phyloP scores from a whole-genome alignment of 2,797 vertebrate genomes.

The Sebastes jordani region DNA sequence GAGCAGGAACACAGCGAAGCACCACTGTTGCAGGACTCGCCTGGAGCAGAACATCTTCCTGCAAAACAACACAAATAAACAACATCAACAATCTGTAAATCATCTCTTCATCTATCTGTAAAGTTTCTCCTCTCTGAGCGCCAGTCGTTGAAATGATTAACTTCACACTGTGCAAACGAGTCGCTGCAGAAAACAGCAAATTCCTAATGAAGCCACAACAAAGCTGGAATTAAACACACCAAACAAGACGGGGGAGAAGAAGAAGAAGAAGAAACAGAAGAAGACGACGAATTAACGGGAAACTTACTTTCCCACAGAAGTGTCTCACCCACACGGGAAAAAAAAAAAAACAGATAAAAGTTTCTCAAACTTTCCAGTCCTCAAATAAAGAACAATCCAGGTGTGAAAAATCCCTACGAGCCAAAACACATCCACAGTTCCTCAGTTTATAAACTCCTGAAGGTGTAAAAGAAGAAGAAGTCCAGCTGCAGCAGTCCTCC shows the following conservation, averaged over 20 bases:
- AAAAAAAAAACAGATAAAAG: background rate
- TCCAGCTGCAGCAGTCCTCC: slow-evolving; percentile 35
- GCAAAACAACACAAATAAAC: slow-evolving; percentile 18
- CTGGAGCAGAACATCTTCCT: slow-evolving; percentile 84
- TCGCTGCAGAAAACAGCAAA: slow-evolving; percentile 27
- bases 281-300: background rate
- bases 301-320: slow-evolving; percentile 68
- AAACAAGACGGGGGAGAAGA: background rate
- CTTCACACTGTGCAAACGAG: slow-evolving; percentile 8
- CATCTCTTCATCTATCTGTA: no score
- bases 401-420: slow-evolving; percentile 34
- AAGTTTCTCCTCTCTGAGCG: no score
- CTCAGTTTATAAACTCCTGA: slow-evolving; percentile 17
- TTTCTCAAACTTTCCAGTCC: slow-evolving; percentile 56
- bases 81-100: background rate
- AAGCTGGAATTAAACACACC: slow-evolving; percentile 10
- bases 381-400: slow-evolving; percentile 55
- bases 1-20: slow-evolving; percentile 90
- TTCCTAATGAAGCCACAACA: slow-evolving; percentile 57
- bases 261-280: background rate
- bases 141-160: no score
- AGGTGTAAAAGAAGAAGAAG: slow-evolving; percentile 3
- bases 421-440: background rate
- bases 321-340: slow-evolving; percentile 25
- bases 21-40: slow-evolving; percentile 88